Evolutionary conservation across 2,888 invertebrate species (phyloP).

Genomic region (Tenthredo notha): DNA sequence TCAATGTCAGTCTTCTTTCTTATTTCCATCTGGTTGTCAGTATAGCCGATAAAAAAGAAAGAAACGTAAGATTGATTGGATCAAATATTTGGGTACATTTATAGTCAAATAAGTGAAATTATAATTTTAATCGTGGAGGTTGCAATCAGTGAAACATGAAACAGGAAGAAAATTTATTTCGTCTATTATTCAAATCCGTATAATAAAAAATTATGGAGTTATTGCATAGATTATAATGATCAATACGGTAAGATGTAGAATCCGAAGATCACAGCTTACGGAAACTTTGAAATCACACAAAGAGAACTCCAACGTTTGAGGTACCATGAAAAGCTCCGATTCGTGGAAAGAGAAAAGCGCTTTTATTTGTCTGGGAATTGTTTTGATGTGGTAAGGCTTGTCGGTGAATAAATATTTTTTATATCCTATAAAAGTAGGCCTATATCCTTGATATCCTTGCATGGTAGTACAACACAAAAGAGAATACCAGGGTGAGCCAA

Average conservation of each 20-base stretch:
- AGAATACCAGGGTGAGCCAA: neutral
- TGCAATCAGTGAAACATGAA: neutral
- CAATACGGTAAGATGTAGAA: neutral
- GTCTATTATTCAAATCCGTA: neutral
- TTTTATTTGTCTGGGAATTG: neutral
- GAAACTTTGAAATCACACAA: neutral
- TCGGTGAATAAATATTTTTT: slow-evolving; percentile 19
- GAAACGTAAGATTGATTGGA: neutral
- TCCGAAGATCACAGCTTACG: neutral
- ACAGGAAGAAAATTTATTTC: neutral
- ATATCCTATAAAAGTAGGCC: slow-evolving; percentile 30
- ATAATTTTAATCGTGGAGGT: neutral
- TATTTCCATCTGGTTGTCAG: neutral
- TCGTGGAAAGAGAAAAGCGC: neutral
- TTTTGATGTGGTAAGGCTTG: neutral
- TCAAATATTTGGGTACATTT: too few relatives aligned
- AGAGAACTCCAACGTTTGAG: neutral
- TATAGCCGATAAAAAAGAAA: neutral
- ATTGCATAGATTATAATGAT: neutral
- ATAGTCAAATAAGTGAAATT: too few relatives aligned
- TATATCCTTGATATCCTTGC: neutral
- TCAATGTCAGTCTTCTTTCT: neutral
- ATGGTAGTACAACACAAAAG: slow-evolving; percentile 1
- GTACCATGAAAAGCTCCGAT: neutral
- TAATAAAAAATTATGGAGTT: neutral